Evolutionary conservation across 2,797 vertebrate genomes (phyloP).

Genomic region (Rhinella marina): DNA sequence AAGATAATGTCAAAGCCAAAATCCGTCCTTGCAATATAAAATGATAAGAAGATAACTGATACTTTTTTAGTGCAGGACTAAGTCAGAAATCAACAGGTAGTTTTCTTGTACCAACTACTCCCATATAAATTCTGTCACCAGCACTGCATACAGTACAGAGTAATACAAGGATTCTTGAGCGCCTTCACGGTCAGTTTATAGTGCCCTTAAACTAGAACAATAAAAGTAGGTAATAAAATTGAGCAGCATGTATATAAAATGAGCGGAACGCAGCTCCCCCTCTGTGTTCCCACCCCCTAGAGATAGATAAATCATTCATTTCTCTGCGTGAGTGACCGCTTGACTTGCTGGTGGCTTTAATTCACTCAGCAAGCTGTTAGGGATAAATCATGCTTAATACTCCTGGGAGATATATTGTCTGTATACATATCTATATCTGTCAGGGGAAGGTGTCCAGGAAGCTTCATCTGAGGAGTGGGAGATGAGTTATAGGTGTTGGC

Average conservation of each 20-base stretch:
- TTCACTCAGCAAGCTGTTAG: slow-evolving; percentile 62
- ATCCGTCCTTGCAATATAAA: not conserved
- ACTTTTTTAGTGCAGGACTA: not conserved
- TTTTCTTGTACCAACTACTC: not conserved
- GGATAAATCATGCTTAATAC: slow-evolving; percentile 62
- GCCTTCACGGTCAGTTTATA: slow-evolving; percentile 53
- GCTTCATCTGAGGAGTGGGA: slow-evolving; percentile 41
- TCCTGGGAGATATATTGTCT: slow-evolving; percentile 60
- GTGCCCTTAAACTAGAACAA: slow-evolving; percentile 62
- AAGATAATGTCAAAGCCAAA: not conserved
- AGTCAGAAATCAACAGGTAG: not conserved
- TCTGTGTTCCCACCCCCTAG: slow-evolving; percentile 39
- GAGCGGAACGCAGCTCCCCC: slow-evolving; percentile 46
- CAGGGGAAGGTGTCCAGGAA: slow-evolving; percentile 38
- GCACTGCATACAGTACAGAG: slow-evolving; percentile 9
- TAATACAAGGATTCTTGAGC: slow-evolving; percentile 26
- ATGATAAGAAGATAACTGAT: not conserved
- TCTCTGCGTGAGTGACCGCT: slow-evolving; percentile 58
- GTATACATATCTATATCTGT: slow-evolving; percentile 62
- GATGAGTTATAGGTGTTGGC: slow-evolving; percentile 53
- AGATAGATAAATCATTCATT: slow-evolving; percentile 61
- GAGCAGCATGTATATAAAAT: slow-evolving; percentile 63
- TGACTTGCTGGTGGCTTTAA: slow-evolving; percentile 63
- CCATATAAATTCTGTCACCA: slow-evolving; percentile 27
- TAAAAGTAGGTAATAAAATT: slow-evolving; percentile 61